These are phyloP conservation scores for Sebastes umbrosus DNA, from an alignment of 2,797 vertebrate genomes.

Conservation along the genomic window DNA sequence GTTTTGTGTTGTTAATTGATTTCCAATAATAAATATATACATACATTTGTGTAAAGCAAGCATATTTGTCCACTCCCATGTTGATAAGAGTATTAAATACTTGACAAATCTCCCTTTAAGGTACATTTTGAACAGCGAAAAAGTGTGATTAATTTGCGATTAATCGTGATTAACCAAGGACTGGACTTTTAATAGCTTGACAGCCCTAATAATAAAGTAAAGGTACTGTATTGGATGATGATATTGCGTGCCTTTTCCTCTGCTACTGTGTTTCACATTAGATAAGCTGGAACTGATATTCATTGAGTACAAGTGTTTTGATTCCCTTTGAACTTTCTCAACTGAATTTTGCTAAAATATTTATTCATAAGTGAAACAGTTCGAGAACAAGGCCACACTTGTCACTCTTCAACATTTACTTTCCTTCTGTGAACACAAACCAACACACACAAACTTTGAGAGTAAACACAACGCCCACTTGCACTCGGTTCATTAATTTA, in stretches of 20 bases:
- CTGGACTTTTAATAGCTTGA: too few relatives aligned
- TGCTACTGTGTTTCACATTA: neutral
- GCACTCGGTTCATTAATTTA: constrained; percentile 11
- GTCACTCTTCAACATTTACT: constrained; percentile 22
- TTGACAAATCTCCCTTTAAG: neutral
- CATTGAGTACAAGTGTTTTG: neutral
- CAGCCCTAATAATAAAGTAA: neutral
- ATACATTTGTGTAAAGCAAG: too few relatives aligned
- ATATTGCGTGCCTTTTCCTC: neutral
- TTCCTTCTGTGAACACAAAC: constrained; percentile 9
- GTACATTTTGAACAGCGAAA: neutral
- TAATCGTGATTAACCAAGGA: too few relatives aligned
- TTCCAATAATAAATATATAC: too few relatives aligned
- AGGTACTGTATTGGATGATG: neutral
- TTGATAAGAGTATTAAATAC: too few relatives aligned
- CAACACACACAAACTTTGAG: neutral
- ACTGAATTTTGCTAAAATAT: neutral
- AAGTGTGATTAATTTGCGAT: too few relatives aligned
- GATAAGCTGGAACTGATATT: constrained; percentile 7
- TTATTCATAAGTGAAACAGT: neutral
- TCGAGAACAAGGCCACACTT: neutral
- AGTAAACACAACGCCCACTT: constrained; percentile 22
- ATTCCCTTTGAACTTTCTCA: neutral
- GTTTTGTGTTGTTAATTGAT: too few relatives aligned
- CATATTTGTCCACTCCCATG: too few relatives aligned